A percentile compares a stretch with the other conserved stretches of the same genome.
Conservation (phyloP, 2,797 vertebrate species). For the Poecilia gillii region DNA sequence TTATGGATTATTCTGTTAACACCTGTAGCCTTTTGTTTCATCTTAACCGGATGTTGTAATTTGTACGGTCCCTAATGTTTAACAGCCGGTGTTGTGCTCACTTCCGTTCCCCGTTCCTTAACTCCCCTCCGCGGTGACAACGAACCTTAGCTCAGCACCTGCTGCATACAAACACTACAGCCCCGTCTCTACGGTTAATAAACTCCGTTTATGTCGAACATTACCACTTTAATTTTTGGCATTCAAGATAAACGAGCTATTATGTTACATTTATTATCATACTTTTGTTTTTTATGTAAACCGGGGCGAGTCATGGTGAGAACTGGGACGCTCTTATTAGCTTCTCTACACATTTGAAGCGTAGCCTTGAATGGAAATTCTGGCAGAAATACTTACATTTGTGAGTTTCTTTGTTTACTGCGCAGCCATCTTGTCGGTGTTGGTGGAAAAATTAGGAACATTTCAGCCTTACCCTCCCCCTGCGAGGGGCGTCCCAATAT, state of each 20-base stretch:
- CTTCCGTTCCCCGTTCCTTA: neutral
- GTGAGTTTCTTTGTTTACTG: constrained; percentile 3
- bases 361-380: too few relatives aligned
- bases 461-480: neutral
- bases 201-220: neutral
- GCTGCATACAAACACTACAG: neutral
- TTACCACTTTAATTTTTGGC: neutral
- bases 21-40: neutral
- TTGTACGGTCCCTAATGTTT: neutral
- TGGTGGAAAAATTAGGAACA: neutral
- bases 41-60: neutral
- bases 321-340: neutral
- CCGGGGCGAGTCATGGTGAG: neutral
- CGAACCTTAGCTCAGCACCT: neutral
- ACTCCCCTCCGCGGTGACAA: neutral
- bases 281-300: neutral
- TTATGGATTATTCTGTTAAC: neutral
- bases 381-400: neutral
- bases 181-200: neutral
- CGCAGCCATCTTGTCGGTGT: constrained; percentile 1
- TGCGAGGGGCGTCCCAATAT: neutral
- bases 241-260: neutral
- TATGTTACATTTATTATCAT: neutral
- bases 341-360: neutral
- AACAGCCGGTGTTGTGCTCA: neutral